Evolutionary conservation across 1,140 invertebrate genomes (phyloP).

Genomic region (Eueides isabella): DNA sequence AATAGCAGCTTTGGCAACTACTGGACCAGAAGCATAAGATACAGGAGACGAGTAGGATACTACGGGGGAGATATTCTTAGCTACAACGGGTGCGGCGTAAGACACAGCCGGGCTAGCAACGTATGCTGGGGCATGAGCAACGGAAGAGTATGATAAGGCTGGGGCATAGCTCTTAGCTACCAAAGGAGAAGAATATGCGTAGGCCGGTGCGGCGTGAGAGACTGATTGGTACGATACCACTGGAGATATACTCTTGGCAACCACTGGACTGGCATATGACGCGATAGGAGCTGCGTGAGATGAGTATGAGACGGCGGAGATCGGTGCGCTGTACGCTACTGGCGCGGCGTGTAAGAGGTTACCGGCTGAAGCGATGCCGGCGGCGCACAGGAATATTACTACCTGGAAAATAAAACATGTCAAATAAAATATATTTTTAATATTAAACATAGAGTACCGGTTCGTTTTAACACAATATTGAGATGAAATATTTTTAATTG

Average conservation of each 20-base stretch:
- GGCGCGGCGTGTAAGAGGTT: slow-evolving; percentile 59
- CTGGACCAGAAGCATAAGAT: slow-evolving; percentile 36
- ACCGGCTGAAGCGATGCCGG: slow-evolving; percentile 64
- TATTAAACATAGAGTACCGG: not conserved
- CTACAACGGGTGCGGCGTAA: slow-evolving; percentile 10
- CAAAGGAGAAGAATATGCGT: not conserved
- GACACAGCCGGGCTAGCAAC: slow-evolving; percentile 11
- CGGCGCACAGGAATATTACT: slow-evolving; percentile 62
- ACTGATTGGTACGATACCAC: slow-evolving; percentile 28
- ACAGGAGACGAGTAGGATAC: slow-evolving; percentile 33
- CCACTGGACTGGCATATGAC: slow-evolving; percentile 33
- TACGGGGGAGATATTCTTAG: slow-evolving; percentile 22
- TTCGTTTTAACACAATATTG: not conserved
- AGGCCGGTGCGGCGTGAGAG: slow-evolving; percentile 15
- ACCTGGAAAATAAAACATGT: slow-evolving; percentile 49
- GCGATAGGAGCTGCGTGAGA: slow-evolving; percentile 48
- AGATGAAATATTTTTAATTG: slow-evolving; percentile 2
- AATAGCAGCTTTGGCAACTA: slow-evolving; percentile 25
- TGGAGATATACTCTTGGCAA: slow-evolving; percentile 34
- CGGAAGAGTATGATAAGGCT: slow-evolving; percentile 23
- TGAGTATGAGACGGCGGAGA: slow-evolving; percentile 54
- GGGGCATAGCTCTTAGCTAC: slow-evolving; percentile 17
- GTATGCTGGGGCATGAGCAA: slow-evolving; percentile 38
- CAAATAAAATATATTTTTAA: slow-evolving; percentile 16
- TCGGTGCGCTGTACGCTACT: slow-evolving; percentile 53